These are phyloP conservation scores for Chitala chitala DNA, from an alignment of 2,113 vertebrate genomes.

Conservation along the genomic window DNA sequence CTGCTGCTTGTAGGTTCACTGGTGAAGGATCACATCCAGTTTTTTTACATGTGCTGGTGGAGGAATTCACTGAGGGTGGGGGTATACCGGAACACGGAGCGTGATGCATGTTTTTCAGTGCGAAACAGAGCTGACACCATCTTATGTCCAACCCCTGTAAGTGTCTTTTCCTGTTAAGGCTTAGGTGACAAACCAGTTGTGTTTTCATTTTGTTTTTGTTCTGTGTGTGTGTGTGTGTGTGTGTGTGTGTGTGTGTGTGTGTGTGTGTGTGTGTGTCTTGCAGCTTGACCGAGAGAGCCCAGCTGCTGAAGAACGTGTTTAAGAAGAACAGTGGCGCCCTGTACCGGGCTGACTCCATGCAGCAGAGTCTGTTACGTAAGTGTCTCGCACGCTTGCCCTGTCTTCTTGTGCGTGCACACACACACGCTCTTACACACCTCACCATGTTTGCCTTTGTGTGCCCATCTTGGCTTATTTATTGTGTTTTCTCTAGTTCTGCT, in stretches of 20 bases:
- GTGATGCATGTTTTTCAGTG: background rate
- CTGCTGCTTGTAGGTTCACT: slow-evolving; percentile 28
- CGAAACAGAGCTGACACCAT: no score
- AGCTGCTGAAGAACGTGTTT: slow-evolving; percentile 96
- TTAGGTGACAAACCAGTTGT: no score
- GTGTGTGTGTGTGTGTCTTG: slow-evolving; percentile 26
- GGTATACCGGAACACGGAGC: background rate
- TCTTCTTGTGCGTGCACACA: background rate
- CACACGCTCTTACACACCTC: background rate
- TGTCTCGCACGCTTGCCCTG: slow-evolving; percentile 34
- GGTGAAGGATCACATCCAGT: background rate
- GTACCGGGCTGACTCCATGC: slow-evolving; percentile 89
- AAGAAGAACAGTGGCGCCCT: slow-evolving; percentile 93
- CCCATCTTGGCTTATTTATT: background rate
- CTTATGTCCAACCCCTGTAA: no score
- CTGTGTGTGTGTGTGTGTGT: no score
- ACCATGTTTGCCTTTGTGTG: no score
- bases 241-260: slow-evolving; percentile 31
- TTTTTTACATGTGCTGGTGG: background rate
- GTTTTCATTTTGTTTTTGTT: no score
- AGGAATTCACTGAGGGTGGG: background rate
- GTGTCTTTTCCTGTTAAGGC: no score
- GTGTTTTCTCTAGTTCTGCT: slow-evolving; percentile 26
- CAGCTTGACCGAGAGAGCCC: slow-evolving; percentile 91
- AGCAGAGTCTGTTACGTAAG: slow-evolving; percentile 95